A percentile compares a stretch with the other conserved stretches of the same genome.
These are phyloP conservation scores for Leptopilina boulardi DNA, from an alignment of 1,140 invertebrate species.

Conservation along the genomic window DNA sequence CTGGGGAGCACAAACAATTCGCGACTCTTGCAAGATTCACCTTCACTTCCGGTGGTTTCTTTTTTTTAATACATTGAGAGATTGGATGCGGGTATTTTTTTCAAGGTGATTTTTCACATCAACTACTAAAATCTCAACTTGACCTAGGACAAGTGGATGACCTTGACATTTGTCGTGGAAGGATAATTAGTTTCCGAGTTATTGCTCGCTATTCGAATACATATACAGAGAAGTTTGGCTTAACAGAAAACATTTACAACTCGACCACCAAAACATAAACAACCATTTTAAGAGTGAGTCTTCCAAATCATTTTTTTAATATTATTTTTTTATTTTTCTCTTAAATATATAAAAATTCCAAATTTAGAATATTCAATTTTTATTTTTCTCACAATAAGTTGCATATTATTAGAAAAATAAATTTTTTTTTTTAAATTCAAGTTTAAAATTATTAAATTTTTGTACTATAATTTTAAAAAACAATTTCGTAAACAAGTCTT, in stretches of 20 bases:
- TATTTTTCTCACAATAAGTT: too few species aligned
- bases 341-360: too few species aligned
- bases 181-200: constrained; percentile 41
- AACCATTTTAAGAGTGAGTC: constrained; percentile 3
- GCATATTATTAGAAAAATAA: too few species aligned
- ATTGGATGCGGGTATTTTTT: not conserved
- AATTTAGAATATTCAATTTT: not conserved
- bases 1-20: not conserved
- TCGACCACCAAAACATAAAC: constrained; percentile 20
- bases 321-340: not conserved
- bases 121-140: not conserved
- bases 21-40: not conserved
- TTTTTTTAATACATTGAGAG: not conserved
- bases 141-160: constrained; percentile 2
- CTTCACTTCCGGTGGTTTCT: not conserved
- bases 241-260: constrained; percentile 35
- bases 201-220: constrained; percentile 24
- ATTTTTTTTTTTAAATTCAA: too few species aligned
- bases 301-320: not conserved
- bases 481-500: too few species aligned
- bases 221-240: constrained; percentile 29
- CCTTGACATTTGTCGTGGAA: constrained; percentile 46
- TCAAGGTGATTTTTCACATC: too few species aligned
- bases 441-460: not conserved
- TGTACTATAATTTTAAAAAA: too few species aligned